A percentile compares a stretch with the other conserved stretches of the same genome.
Evolutionary conservation across 1,140 invertebrate genomes (phyloP).

Genomic region (Drosophila auraria): DNA sequence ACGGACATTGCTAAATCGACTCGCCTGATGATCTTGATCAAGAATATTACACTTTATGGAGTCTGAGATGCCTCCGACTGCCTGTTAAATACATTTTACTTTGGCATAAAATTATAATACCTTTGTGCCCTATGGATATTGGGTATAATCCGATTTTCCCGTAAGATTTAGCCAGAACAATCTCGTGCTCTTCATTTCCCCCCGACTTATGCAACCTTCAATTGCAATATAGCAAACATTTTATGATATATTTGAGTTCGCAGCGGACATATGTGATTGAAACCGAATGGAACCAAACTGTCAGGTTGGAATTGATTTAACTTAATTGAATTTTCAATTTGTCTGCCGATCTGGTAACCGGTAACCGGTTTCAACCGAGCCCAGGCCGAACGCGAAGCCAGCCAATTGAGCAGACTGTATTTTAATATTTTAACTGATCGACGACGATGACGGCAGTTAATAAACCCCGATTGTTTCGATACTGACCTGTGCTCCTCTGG

Average conservation of each 20-base stretch:
- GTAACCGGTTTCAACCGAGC: slow-evolving; percentile 54
- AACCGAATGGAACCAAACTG: slow-evolving; percentile 35
- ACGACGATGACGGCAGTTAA: slow-evolving; percentile 33
- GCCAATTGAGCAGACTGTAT: slow-evolving; percentile 37
- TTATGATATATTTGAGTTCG: slow-evolving; percentile 25
- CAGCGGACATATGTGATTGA: slow-evolving; percentile 9
- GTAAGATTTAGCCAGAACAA: neutral
- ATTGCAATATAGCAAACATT: neutral
- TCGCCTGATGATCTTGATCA: neutral
- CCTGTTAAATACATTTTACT: neutral
- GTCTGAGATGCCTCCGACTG: neutral
- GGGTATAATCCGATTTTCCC: neutral
- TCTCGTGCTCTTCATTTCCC: neutral
- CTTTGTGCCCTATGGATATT: neutral
- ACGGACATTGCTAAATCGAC: neutral
- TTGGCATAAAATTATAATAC: neutral
- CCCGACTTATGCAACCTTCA: slow-evolving; percentile 14
- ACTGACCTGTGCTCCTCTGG: slow-evolving; percentile 47
- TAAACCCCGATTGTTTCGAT: slow-evolving; percentile 40
- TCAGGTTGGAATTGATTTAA: slow-evolving; percentile 56
- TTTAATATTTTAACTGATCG: slow-evolving; percentile 24
- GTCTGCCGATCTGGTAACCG: slow-evolving; percentile 13
- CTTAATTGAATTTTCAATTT: slow-evolving; percentile 72
- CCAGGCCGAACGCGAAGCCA: slow-evolving; percentile 11
- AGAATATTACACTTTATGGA: neutral